Evolutionary conservation across 2,888 invertebrate genomes (phyloP).

Genomic region (Arctia plantaginis): DNA sequence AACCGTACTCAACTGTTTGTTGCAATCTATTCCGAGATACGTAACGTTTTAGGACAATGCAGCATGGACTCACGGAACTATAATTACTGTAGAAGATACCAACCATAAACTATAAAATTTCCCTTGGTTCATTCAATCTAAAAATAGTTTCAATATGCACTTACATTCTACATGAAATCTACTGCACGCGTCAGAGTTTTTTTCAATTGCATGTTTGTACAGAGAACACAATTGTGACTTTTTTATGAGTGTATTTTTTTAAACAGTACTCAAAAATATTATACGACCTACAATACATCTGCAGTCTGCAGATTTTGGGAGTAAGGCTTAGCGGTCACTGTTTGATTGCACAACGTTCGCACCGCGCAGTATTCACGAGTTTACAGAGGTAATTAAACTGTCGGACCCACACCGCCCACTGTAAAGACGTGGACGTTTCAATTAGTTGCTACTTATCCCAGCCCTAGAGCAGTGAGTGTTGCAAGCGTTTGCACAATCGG

Average conservation of each 20-base stretch:
- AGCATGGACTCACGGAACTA: conserved; percentile 17
- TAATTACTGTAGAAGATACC: not conserved
- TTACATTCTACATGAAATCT: too few species aligned
- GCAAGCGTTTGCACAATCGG: conserved; percentile 61
- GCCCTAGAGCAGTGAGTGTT: conserved; percentile 51
- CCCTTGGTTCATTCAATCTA: too few species aligned
- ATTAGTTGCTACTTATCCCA: conserved; percentile 67
- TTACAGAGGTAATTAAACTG: conserved; percentile 72
- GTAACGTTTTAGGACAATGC: conserved; percentile 43
- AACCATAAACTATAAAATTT: not conserved
- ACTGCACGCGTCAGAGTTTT: not conserved
- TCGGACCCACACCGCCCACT: conserved; percentile 66
- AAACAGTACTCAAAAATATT: not conserved
- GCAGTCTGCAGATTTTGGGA: conserved; percentile 46
- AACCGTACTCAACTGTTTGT: conserved; percentile 34
- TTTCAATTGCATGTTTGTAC: too few species aligned
- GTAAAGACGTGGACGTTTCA: conserved; percentile 69
- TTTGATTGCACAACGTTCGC: conserved; percentile 63
- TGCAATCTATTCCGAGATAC: conserved; percentile 40
- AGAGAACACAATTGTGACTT: too few species aligned
- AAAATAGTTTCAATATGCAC: too few species aligned
- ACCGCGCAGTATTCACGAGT: conserved; percentile 61
- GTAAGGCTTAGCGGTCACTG: conserved; percentile 64
- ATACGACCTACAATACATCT: conserved; percentile 36
- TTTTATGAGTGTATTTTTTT: not conserved